phyloP scores from a whole-genome alignment of 2,797 vertebrate species.

The Falco peregrinus region DNA sequence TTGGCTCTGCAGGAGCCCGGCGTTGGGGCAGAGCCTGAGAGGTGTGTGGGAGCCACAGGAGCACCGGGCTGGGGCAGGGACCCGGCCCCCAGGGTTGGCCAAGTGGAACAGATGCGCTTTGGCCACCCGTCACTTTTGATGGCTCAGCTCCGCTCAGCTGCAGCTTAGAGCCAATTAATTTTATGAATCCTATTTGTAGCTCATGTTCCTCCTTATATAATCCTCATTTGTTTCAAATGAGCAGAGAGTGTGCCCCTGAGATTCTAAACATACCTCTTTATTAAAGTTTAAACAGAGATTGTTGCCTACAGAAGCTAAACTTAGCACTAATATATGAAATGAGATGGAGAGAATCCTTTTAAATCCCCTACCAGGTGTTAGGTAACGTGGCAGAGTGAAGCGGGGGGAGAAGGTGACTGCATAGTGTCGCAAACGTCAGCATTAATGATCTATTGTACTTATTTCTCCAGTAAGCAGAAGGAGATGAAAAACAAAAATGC shows the following conservation, averaged over 20 bases:
- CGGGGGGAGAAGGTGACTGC: neutral
- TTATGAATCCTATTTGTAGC: slow-evolving; percentile 38
- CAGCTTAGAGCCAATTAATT: slow-evolving; percentile 25
- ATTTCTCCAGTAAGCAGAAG: neutral
- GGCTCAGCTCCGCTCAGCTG: neutral
- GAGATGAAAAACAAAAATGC: neutral
- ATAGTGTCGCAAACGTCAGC: neutral
- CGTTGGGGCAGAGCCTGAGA: neutral
- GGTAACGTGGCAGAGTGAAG: neutral
- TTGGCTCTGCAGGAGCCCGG: neutral
- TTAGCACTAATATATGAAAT: neutral
- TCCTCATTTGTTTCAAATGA: slow-evolving; percentile 57
- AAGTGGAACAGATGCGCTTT: neutral
- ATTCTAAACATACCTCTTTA: slow-evolving; percentile 29
- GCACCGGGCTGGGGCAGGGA: neutral
- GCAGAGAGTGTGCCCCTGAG: slow-evolving; percentile 27
- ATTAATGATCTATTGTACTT: neutral
- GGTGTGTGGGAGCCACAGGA: neutral
- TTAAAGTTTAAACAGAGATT: slow-evolving; percentile 30
- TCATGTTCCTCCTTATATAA: slow-evolving; percentile 36
- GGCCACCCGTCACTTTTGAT: neutral
- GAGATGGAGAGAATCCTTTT: neutral
- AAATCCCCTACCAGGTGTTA: neutral
- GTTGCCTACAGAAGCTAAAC: slow-evolving; percentile 46
- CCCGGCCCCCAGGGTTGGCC: neutral